Conservation (phyloP, 2,113 vertebrate genomes). For the Scomber colias region DNA sequence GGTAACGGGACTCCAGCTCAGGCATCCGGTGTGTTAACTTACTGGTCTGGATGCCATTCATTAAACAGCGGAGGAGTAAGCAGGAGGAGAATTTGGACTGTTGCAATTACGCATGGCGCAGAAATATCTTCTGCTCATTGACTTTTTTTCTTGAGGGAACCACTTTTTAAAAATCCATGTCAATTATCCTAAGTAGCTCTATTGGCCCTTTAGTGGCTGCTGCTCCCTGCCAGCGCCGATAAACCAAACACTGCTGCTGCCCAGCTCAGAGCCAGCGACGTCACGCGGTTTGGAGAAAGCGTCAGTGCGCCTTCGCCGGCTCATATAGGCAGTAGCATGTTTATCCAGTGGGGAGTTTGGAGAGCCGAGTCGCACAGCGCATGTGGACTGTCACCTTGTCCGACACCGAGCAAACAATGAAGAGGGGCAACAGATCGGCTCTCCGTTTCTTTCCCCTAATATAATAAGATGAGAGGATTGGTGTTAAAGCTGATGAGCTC, state of each 20-base stretch:
- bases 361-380: conserved; percentile 41
- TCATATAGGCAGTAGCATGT: conserved; percentile 43
- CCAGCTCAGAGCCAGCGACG: conserved; percentile 45
- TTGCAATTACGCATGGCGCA: too few species aligned
- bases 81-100: background rate
- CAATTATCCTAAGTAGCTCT: conserved; percentile 9
- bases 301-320: conserved; percentile 52
- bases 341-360: conserved; percentile 44
- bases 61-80: conserved; percentile 21
- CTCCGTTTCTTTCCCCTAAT: background rate
- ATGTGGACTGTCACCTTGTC: conserved; percentile 40
- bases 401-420: conserved; percentile 21
- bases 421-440: conserved; percentile 8
- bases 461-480: conserved; percentile 56
- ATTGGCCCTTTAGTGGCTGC: background rate
- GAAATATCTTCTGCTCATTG: background rate
- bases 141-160: too few species aligned
- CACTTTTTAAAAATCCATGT: background rate
- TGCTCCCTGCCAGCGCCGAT: conserved; percentile 1
- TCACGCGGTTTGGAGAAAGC: conserved; percentile 54
- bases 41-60: conserved; percentile 45
- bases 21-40: conserved; percentile 71
- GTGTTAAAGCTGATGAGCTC: conserved; percentile 41
- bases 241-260: conserved; percentile 19
- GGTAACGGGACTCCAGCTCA: conserved; percentile 65